phyloP scores from a whole-genome alignment of 2,797 vertebrate genomes.

The Enoplosus armatus region DNA sequence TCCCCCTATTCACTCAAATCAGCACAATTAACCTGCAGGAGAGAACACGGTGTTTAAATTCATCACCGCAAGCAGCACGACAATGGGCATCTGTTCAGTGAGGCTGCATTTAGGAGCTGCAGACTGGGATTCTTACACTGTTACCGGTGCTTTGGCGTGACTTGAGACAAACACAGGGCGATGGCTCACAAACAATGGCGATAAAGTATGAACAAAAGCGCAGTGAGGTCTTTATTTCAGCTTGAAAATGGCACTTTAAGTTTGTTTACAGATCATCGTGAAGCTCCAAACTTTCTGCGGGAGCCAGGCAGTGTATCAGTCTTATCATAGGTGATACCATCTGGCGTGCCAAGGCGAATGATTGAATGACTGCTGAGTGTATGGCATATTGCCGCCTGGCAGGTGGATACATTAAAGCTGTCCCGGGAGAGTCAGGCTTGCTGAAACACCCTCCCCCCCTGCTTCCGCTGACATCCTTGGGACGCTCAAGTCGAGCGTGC shows the following conservation, averaged over 20 bases:
- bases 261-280: conserved; percentile 36
- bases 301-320: conserved; percentile 30
- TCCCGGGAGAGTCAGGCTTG: conserved; percentile 59
- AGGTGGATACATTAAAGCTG: conserved; percentile 70
- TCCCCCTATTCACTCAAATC: conserved; percentile 65
- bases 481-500: conserved; percentile 44
- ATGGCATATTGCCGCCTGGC: conserved; percentile 68
- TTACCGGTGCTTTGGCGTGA: conserved; percentile 24
- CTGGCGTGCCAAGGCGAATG: conserved; percentile 55
- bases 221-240: conserved; percentile 16
- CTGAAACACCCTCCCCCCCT: conserved; percentile 28
- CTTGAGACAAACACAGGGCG: conserved; percentile 23
- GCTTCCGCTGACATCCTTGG: conserved; percentile 58
- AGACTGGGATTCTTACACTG: conserved; percentile 22
- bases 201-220: conserved; percentile 13
- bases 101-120: conserved; percentile 45
- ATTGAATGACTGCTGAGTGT: conserved; percentile 70
- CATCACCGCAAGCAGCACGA: conserved; percentile 56
- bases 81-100: conserved; percentile 57
- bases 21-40: conserved; percentile 79
- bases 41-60: conserved; percentile 68
- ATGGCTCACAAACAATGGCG: conserved; percentile 13
- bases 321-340: conserved; percentile 64
- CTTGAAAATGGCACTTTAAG: conserved; percentile 21
- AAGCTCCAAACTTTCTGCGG: conserved; percentile 35